Evolutionary conservation across 2,888 invertebrate genomes (phyloP), one percentile per base, ranked within the genome.

Genomic region (Drosophila fungiperda): DNA sequence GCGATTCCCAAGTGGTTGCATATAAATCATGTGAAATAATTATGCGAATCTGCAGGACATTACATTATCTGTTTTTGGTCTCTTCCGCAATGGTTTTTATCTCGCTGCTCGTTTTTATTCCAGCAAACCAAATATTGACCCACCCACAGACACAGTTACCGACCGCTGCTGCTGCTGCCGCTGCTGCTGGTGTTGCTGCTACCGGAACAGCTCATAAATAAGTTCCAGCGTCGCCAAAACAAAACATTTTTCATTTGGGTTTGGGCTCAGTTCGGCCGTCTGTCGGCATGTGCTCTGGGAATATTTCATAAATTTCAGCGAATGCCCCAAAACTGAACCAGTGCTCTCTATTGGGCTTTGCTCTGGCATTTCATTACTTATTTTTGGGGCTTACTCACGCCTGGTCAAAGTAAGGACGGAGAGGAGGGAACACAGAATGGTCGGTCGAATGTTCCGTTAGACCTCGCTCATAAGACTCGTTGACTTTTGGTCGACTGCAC

Each of bases 11-110:
- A 58, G 73, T 55, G 68, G 40, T 48, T 60, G 48, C 58, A 52
- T 65, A 80, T 85, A 85, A 85, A 85, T 85, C 87, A 85, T 76
- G 54, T 12, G 50, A 82, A 83, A 85, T 88, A 85, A 88, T 85
- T 85, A 85, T 85, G 88, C 87, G 74, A 73, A 86, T 85, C 87
- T 81, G 73, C 68, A 65, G 68, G 80, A 73, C 83, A 81, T 76
- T 76, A 68, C 74, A 88, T 86, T 83, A 83, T 78, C 82, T 87
- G 78, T 68, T 57, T 42, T 69, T 63, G 76, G 53, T 45, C 75
- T 73, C 63, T 73, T 75, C 64, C 61, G 77, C 79, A 79, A 71
- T 74, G 86, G 72, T 73, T 70, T 85, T 77, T 78, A 77, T 78
- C 78, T 75, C 45, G 62, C 32, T 33, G 62, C 68, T 80, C 52